phyloP scores from a whole-genome alignment of 2,888 invertebrate genomes.

The Nesidiocoris tenuis region DNA sequence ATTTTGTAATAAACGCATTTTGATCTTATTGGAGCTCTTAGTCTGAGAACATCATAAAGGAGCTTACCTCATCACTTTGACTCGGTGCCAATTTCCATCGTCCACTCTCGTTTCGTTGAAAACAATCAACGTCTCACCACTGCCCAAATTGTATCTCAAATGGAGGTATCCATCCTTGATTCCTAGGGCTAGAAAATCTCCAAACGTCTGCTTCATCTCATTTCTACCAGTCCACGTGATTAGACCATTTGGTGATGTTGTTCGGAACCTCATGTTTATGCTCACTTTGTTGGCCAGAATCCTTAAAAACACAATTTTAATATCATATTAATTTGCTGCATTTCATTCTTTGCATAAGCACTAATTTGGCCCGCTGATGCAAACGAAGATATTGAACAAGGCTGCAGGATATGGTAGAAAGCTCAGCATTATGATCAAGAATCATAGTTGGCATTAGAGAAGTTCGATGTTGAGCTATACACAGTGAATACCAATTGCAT shows the following conservation, averaged over 20 bases:
- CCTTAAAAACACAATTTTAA: conserved; percentile 56
- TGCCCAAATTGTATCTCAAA: conserved; percentile 79
- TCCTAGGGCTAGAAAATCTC: conserved; percentile 82
- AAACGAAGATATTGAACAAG: too few relatives aligned
- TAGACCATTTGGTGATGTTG: conserved; percentile 69
- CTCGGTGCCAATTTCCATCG: conserved; percentile 84
- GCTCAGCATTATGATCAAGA: too few relatives aligned
- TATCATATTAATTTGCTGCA: too few relatives aligned
- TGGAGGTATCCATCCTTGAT: conserved; percentile 74
- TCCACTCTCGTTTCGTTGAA: conserved; percentile 83
- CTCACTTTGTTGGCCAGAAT: conserved; percentile 81
- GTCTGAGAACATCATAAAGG: too few relatives aligned
- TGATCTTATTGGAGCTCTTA: too few relatives aligned
- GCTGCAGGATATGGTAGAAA: too few relatives aligned
- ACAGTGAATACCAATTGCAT: too few relatives aligned
- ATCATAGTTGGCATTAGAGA: too few relatives aligned
- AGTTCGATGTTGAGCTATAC: too few relatives aligned
- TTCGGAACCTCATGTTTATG: conserved; percentile 83
- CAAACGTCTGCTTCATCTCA: conserved; percentile 58
- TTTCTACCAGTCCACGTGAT: conserved; percentile 82
- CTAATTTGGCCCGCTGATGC: too few relatives aligned
- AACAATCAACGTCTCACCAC: conserved; percentile 79
- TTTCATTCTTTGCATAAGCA: too few relatives aligned
- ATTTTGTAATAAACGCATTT: too few relatives aligned
- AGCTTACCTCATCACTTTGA: conserved; percentile 70